Conservation (phyloP, 1,140 invertebrate species). For the Dufourea novaeangliae region DNA sequence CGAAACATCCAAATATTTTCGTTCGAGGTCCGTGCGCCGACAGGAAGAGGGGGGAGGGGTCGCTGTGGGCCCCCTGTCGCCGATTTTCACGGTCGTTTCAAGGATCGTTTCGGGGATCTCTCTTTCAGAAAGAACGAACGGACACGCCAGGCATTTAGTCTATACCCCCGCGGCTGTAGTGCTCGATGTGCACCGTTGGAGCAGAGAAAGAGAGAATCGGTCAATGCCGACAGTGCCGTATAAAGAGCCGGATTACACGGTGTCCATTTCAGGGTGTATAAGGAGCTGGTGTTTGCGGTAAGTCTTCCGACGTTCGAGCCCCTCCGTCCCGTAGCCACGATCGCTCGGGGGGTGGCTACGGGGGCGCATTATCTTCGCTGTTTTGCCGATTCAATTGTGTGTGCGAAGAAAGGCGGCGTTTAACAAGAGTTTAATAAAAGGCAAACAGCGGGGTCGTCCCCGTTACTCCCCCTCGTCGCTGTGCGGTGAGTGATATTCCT, state of each 20-base stretch:
- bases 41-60: conserved; percentile 22
- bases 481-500: neutral
- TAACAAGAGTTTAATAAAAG: conserved; percentile 83
- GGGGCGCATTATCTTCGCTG: conserved; percentile 77
- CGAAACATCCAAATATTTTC: conserved; percentile 81
- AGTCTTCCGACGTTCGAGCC: conserved; percentile 32
- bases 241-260: conserved; percentile 74
- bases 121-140: conserved; percentile 18
- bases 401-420: conserved; percentile 78
- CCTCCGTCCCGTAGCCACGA: too few relatives aligned
- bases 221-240: conserved; percentile 50
- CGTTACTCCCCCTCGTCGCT: conserved; percentile 18
- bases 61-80: too few relatives aligned
- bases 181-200: conserved; percentile 38
- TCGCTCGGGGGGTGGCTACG: conserved; percentile 47
- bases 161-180: conserved; percentile 31
- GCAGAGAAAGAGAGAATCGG: too few relatives aligned
- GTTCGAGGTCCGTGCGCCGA: conserved; percentile 55
- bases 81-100: conserved; percentile 51
- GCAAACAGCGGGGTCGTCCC: conserved; percentile 74
- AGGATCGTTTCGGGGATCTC: neutral
- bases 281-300: conserved; percentile 66
- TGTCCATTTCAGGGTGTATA: conserved; percentile 76
- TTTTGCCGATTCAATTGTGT: conserved; percentile 82
- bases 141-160: conserved; percentile 19